Evolutionary conservation across 2,113 vertebrate species (phyloP), one percentile per base, ranked within the genome.

Genomic region (Gambusia affinis): DNA sequence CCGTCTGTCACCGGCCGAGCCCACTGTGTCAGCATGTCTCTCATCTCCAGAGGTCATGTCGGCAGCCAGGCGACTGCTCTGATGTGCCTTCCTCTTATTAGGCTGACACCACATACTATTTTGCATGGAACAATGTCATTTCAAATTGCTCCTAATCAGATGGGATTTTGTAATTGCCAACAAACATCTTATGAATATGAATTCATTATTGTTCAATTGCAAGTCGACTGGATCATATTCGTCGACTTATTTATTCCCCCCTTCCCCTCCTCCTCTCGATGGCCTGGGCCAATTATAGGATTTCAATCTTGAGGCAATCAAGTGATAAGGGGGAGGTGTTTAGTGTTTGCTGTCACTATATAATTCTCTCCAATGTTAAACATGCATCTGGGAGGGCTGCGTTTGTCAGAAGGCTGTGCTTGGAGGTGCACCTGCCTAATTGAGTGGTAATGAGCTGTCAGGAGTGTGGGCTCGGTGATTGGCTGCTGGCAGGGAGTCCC

Each of bases 401-500:
- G 66, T 88, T 91, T 89, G 83, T 89, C 87, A 79, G 82, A 79
- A 87, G 85, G 83, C 87, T 83, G 83, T 79, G 83, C 69, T 71
- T 75, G 67, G 90, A 89, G 84, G 76, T 91, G 90, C 92, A 94
- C 91, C 91, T 93, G 91, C 90, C 88, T 94, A 94, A 95, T 94
- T 95, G 93, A 94, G 92, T 87, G 87, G 85, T 94, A 93, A 94
- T 91, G 92, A 92, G 91, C 90, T 93, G 93, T 93, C 93, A 89
- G 85, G 82, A 92, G 88, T 44, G 76, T 42, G 24, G 72, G 83
- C 82, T 78, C 61, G 60, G 72, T 90, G 89, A 92, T 92, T 88
- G 89, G 84, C 88, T 87, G 89, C 81, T 85, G 22, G 82, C 63
- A 71, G 85, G 91, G 87, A 78, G 79, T 79, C 87, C 80, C 70